Evolutionary conservation across 2,888 invertebrate species (phyloP), one percentile per base, ranked within the genome.

Genomic region (Neoitamus cyanurus): DNA sequence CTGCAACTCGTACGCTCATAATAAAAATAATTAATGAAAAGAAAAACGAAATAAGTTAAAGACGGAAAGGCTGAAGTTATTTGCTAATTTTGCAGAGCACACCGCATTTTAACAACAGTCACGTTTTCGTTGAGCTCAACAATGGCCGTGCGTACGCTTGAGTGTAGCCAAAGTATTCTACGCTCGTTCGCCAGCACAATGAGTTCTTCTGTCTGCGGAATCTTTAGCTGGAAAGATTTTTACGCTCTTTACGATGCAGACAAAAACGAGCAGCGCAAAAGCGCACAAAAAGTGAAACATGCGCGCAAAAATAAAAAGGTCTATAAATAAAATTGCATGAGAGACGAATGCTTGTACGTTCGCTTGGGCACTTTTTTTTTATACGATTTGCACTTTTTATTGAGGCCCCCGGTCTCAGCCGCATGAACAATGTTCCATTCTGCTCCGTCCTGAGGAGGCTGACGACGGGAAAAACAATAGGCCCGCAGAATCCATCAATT

Each of bases 401-500:
- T 25, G 58, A 31, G 42, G 42, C 15, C 42, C 13, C 42, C 3
- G n/a, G 72, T 72, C 72, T 72, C 28, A 34, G 31, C 31, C 72
- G 72, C 58, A 58, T 6, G 15, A 70, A 70, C 70, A 72, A 72
- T 72, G 31, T 34, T 72, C 72, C 34, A 72, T 72, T 72, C 72
- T 31, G 72, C 7, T 72, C 72, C 7, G 72, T 2, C 15, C 72
- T 30, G 58, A 58, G 58, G 31, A 31, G 20, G 72, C 72, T 34
- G 72, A 31, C 25, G 72, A 31, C 28, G 31, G 9, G 7, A 20
- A 82, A 83, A 82, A 83, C 83, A 85, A 83, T 83, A 77, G 83
- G 11, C 85, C 68, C 68, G 77, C 69, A 83, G 58, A 83, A 80
- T 77, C 84, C 85, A 83, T 85, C 83, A 85, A 85, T 85, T 85